Base-by-base conservation (phyloP, 2,888 invertebrate species). In the Pammene fasciana region DNA sequence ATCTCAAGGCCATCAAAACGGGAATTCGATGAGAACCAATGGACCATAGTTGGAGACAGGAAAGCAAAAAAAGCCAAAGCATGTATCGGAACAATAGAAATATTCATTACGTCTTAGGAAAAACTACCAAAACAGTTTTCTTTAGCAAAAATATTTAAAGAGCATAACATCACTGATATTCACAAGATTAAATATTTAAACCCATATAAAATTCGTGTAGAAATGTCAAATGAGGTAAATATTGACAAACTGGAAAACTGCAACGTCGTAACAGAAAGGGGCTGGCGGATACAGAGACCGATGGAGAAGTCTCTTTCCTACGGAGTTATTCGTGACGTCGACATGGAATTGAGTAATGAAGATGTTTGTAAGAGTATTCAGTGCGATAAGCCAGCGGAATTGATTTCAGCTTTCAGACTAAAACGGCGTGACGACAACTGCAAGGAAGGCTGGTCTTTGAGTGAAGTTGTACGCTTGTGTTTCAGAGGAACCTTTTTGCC, bases 331-430 rank as follows among this genome's bases (percentile, higher is more conserved):
- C 65, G 45, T 16, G 41, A 71, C 54, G 46, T 71, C 6, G 71
- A 68, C 45, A 13, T 66, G n/a, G 68, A 67, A 14, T 46, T 72
- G 56, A n/a, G 54, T 5, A 66, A 72, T n/a, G 64, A 66, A 41
- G 60, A 70, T n/a, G 64, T 70, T 10, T 34, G 55, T 10, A 45
- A 50, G 9, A 71, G 43, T 38, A 56, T 71, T 0, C 13, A 9
- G 8, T 65, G 65, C 36, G 14, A 61, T 11, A 52, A 52, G 14
- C 52, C 52, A 9, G 43, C 48, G 2, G 54, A 61, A 46, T 10
- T 68, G 14, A 8, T 65, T 34, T 68, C 61, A 26, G 48, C 54
- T 9, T 34, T 71, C 8, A 72, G 68, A 34, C 64, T 66, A 3
- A 65, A 54, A 60, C 64, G 61, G 16, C 36, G 18, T n/a, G 48